Percentiles rank a stretch among this genome's conserved stretches.
These are phyloP conservation scores for Diarsia dahlii DNA, from an alignment of 2,888 invertebrate species.

Conservation along the genomic window DNA sequence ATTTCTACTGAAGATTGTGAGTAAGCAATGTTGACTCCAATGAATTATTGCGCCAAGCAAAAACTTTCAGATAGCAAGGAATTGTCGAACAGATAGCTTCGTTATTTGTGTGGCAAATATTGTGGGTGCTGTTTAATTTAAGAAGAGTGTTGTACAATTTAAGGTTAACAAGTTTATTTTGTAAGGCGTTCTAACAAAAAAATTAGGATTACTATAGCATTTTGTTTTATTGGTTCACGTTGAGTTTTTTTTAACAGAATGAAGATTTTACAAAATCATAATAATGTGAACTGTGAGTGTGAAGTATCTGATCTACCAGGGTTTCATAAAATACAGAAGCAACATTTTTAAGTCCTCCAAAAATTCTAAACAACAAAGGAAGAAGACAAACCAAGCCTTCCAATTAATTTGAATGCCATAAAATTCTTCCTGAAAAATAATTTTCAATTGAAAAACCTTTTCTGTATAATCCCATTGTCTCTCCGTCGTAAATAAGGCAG, in stretches of 20 bases:
- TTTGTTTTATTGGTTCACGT: not conserved
- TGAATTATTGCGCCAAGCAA: slow-evolving; percentile 35
- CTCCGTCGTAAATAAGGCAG: slow-evolving; percentile 73
- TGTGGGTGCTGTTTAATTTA: not conserved
- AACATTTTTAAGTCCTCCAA: not conserved
- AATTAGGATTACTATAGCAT: too few species aligned
- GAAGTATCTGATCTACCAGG: slow-evolving; percentile 18
- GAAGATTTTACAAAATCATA: not conserved
- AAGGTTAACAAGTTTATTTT: too few species aligned
- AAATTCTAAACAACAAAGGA: slow-evolving; percentile 32
- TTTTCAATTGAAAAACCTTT: slow-evolving; percentile 45
- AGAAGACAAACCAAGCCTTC: slow-evolving; percentile 19
- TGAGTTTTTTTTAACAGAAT: not conserved
- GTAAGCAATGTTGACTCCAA: slow-evolving; percentile 32
- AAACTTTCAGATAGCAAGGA: slow-evolving; percentile 41
- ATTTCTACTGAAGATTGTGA: slow-evolving; percentile 27
- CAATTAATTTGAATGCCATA: slow-evolving; percentile 55
- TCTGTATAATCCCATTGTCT: slow-evolving; percentile 31
- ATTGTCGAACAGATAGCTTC: slow-evolving; percentile 18
- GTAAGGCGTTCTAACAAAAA: not conserved
- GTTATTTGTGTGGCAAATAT: slow-evolving; percentile 18
- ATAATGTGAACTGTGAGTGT: not conserved
- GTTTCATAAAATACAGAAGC: slow-evolving; percentile 15
- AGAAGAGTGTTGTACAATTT: not conserved
- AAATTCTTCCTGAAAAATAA: slow-evolving; percentile 32